These are phyloP conservation scores for Phytoseiulus persimilis DNA, from an alignment of 2,888 invertebrate genomes.

Conservation along the genomic window DNA sequence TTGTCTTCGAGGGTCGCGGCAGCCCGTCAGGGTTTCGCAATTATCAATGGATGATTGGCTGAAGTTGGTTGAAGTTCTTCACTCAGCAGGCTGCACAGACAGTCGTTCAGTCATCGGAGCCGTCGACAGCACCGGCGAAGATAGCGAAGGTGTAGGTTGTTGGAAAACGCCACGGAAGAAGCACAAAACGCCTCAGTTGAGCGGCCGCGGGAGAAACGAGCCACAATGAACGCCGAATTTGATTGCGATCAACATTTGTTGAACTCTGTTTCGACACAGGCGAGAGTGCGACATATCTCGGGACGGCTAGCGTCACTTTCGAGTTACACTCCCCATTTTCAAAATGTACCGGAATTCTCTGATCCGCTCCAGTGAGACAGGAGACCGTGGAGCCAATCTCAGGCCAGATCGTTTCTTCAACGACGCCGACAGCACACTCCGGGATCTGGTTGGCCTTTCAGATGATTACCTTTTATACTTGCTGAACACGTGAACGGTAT, in stretches of 20 bases:
- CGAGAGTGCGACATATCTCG: too few relatives aligned
- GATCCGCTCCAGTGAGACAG: too few relatives aligned
- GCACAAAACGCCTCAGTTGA: background rate
- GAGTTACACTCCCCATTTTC: too few relatives aligned
- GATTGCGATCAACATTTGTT: background rate
- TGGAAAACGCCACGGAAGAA: background rate
- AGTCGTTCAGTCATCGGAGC: background rate
- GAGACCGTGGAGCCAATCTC: too few relatives aligned
- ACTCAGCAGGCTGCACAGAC: background rate
- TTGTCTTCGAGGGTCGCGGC: slow-evolving; percentile 5
- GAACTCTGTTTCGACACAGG: background rate
- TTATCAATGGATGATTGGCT: background rate
- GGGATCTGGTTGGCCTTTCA: too few relatives aligned
- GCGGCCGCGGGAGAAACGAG: background rate
- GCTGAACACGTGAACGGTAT: too few relatives aligned
- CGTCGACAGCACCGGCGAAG: background rate
- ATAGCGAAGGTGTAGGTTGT: background rate
- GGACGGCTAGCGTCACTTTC: too few relatives aligned
- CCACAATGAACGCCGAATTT: background rate
- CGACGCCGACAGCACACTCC: too few relatives aligned
- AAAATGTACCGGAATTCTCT: too few relatives aligned
- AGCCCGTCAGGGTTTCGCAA: background rate
- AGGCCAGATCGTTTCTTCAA: too few relatives aligned
- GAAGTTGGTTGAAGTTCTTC: background rate
- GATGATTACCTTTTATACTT: too few relatives aligned